Evolutionary conservation across 1,140 invertebrate species (phyloP), one percentile per base, ranked within the genome.

Genomic region (Streblospio benedicti): DNA sequence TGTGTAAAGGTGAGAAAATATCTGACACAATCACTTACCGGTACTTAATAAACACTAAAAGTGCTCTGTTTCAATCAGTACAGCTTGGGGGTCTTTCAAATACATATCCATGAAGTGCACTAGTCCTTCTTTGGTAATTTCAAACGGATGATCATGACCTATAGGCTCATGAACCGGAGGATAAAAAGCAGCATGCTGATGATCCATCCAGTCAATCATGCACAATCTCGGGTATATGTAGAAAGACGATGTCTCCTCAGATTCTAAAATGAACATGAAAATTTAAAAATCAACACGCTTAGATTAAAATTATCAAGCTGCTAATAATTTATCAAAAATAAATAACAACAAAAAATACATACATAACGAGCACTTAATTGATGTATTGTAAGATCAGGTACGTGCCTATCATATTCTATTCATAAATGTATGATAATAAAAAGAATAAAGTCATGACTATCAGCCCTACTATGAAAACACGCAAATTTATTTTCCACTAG

Each of bases 161-260:
- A 38, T n/a, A n/a, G 9, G 9, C 9, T 38, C 35, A 38, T 38
- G 16, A 23, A 55, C 20, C 3, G 33, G 50, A 12, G 59, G 60
- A 32, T 58, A 58, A 54, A 61, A 61, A n/a, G 60, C 60, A 14
- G 60, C 60, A 28, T 61, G 60, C 3, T 57, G 53, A 27, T 61
- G 60, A 32, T 61, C 60, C 16, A 32, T 23, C 60, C 60, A 61
- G n/a, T 57, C 32, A 32, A 61, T 51, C 9, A 61, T 23, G 35
- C 53, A 57, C 14, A 61, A 30, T 20, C 60, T 18, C 9, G 60
- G 60, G 35, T 61, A 61, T 18, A 59, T 25, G 54, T 57, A 61
- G 9, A 61, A 18, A 9, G 52, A 56, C 2, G 50, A 35, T 2
- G 32, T 55, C n/a, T 38, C 31, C 23, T 16, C 32, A 18, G 27